Conservation (phyloP, 2,113 vertebrate genomes). For the Cettia cetti region DNA sequence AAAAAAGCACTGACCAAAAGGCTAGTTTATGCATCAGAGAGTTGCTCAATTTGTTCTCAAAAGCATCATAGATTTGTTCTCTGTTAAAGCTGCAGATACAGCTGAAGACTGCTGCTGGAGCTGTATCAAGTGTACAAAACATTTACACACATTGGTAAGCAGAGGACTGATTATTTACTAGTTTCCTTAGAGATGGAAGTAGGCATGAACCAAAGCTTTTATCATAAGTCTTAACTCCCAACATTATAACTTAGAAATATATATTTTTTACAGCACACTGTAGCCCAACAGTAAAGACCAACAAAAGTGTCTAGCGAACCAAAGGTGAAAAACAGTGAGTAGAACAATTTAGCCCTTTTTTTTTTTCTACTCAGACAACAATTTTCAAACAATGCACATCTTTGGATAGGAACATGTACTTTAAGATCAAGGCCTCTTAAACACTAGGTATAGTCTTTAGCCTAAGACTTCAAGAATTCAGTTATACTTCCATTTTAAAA, state of each 20-base stretch:
- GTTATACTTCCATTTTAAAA: not conserved
- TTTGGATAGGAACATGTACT: not conserved
- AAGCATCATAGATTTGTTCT: not conserved
- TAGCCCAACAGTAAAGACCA: not conserved
- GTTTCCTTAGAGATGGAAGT: not conserved
- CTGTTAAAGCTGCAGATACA: not conserved
- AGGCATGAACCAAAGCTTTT: not conserved
- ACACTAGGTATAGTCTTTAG: not conserved
- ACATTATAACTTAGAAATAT: not conserved
- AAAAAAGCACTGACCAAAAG: not conserved
- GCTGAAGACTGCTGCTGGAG: not conserved
- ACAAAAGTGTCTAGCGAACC: not conserved
- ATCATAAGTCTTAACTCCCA: rapidly evolving
- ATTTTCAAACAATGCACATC: rapidly evolving
- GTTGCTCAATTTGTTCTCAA: not conserved
- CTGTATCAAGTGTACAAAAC: not conserved
- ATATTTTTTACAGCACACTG: not conserved
- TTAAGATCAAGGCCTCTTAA: not conserved
- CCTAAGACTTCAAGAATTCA: not conserved
- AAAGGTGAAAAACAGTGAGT: not conserved
- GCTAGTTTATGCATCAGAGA: not conserved
- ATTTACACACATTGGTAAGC: not conserved
- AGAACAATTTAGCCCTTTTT: not conserved
- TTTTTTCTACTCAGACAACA: not conserved
- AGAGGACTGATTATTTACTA: not conserved